phyloP scores from a whole-genome alignment of 2,113 vertebrate genomes.

The Brachionichthys hirsutus region DNA sequence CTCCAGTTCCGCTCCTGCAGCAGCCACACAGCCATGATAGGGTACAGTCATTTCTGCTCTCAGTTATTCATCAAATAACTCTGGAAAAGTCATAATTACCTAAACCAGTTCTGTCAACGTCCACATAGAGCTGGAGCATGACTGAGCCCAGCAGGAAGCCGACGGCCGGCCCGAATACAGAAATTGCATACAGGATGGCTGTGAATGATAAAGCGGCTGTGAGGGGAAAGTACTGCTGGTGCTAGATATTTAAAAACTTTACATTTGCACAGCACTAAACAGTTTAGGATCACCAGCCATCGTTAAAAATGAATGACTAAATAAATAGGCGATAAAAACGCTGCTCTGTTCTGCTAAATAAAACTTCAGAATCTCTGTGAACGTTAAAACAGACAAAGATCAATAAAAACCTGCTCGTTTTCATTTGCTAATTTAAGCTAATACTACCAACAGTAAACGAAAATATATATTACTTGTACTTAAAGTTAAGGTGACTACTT shows the following conservation, averaged over 20 bases:
- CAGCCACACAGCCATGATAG: not conserved
- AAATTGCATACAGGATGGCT: conserved; percentile 93
- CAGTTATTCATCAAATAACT: not conserved
- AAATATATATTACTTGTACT: too few species aligned
- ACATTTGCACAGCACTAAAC: not conserved
- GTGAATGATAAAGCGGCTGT: conserved; percentile 51
- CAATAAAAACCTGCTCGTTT: too few species aligned
- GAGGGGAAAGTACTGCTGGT: not conserved
- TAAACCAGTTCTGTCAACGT: conserved; percentile 78
- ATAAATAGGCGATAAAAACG: too few species aligned
- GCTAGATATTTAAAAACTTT: too few species aligned
- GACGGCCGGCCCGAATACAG: conserved; percentile 90
- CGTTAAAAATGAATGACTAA: too few species aligned
- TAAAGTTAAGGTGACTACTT: too few species aligned
- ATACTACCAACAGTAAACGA: too few species aligned
- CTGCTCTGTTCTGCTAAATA: too few species aligned
- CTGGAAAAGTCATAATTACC: conserved; percentile 65
- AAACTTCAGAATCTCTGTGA: too few species aligned
- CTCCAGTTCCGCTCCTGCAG: conserved; percentile 58
- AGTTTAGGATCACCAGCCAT: not conserved
- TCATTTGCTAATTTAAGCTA: too few species aligned
- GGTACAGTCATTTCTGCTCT: not conserved
- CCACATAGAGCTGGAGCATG: conserved; percentile 89
- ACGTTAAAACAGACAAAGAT: too few species aligned
- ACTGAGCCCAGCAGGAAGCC: conserved; percentile 89